These are phyloP conservation scores for Brachylomia viminalis DNA, from an alignment of 2,888 invertebrate species.

Conservation along the genomic window DNA sequence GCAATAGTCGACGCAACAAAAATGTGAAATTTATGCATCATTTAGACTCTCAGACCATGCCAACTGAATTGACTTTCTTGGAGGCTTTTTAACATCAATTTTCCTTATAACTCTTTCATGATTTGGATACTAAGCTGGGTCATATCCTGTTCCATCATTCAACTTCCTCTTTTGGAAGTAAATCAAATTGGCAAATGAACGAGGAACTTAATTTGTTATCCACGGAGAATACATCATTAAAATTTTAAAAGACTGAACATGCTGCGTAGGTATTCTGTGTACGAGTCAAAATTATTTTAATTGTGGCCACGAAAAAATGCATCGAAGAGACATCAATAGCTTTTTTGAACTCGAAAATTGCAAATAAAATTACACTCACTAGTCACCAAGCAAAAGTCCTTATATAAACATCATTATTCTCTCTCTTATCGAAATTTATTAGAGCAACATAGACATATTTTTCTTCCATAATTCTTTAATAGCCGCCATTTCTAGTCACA, in stretches of 20 bases:
- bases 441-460: too few species aligned
- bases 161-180: slow-evolving; percentile 14
- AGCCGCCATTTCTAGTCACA: too few species aligned
- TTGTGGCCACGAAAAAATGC: too few species aligned
- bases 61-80: background rate
- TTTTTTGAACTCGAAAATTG: background rate
- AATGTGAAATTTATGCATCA: background rate
- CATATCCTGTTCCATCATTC: background rate
- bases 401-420: too few species aligned
- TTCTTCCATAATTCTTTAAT: too few species aligned
- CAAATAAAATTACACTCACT: too few species aligned
- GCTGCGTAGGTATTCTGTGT: too few species aligned
- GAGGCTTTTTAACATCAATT: background rate
- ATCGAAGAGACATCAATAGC: too few species aligned
- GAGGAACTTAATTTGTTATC: slow-evolving; percentile 2
- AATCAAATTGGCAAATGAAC: slow-evolving; percentile 14
- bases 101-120: background rate
- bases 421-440: too few species aligned
- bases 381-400: too few species aligned
- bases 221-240: too few species aligned
- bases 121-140: background rate
- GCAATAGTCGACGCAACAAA: background rate
- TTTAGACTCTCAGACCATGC: background rate
- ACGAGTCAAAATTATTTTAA: too few species aligned
- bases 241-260: background rate